Base-by-base conservation (phyloP, 2,888 invertebrate species). In the Phyto melanocephala region DNA sequence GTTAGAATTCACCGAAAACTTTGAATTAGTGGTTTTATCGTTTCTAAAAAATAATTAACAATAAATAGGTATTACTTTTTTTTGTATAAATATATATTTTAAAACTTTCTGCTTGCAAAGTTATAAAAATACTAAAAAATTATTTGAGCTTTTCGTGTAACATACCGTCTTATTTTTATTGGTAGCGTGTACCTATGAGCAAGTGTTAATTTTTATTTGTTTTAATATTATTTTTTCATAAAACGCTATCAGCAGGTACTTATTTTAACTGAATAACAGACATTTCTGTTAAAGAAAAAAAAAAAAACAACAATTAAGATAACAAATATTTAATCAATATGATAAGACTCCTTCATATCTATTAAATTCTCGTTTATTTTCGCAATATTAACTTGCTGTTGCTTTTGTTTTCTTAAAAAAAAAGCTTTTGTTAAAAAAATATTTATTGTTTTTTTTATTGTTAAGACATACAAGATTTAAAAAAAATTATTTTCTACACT, bases 121-220 rank as follows among this genome's bases (percentile, higher is more conserved):
- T 80, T 76, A 74, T 70, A 80, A 63, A 81, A 77, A 74, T 54
- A 84, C 84, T 84, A 75, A 83, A 83, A 52, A 47, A 4, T n/a
- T 45, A n/a, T 50, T 60, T 10, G 71, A 82, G 82, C 82, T 82
- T 81, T 80, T 76, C 56, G n/a, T 77, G n/a, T 56, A 54, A 17
- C 60, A 76, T 65, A 63, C 63, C 56, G 42, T 33, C 42, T 75
- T 71, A 54, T 82, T 65, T 62, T 50, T 75, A 52, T 60, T 65
- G n/a, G 7, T n/a, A 24, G 22, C n/a, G n/a, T n/a, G n/a, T n/a
- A n/a, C n/a, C n/a, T 52, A 67, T 67, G 65, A 72, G 50, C 65
- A 52, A 65, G 63, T 76, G 80, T 65, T 74, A 68, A 71, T 68
- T 70, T 58, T 65, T 70, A 50, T 65, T 65, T 45, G 40, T 65